Conservation (phyloP, 2,888 invertebrate species). For the Volucella bombylans region DNA sequence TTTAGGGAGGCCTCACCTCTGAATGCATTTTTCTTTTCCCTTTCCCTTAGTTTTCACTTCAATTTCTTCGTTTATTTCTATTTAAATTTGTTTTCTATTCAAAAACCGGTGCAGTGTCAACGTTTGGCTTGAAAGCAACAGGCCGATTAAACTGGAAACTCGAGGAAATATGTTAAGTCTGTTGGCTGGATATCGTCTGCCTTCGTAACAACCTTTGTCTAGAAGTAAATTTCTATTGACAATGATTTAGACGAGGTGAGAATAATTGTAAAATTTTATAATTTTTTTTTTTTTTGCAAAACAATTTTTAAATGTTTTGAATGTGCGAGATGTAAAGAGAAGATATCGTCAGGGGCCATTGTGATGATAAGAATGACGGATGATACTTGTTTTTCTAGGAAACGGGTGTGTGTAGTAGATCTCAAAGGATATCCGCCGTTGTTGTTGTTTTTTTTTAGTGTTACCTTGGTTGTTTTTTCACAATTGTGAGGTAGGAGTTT, state of each 20-base stretch:
- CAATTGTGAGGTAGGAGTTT: too few relatives aligned
- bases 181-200: not conserved
- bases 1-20: not conserved
- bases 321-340: too few relatives aligned
- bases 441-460: not conserved
- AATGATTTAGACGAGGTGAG: not conserved
- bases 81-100: too few relatives aligned
- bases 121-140: not conserved
- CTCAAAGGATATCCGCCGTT: conserved; percentile 8
- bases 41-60: not conserved
- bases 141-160: not conserved
- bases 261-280: too few relatives aligned
- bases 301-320: too few relatives aligned
- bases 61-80: not conserved
- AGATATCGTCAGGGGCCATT: not conserved
- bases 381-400: not conserved
- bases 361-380: conserved; percentile 15
- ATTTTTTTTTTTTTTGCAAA: too few relatives aligned
- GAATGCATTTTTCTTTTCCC: not conserved
- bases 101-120: not conserved
- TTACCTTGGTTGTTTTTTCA: conserved; percentile 1
- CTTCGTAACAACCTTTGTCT: not conserved
- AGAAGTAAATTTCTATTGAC: not conserved
- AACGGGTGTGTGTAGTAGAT: conserved; percentile 6
- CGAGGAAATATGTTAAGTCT: too few relatives aligned